A percentile compares a stretch with the other conserved stretches of the same genome.
Conservation (phyloP, 1,140 invertebrate species). For the Ericerus pela region DNA sequence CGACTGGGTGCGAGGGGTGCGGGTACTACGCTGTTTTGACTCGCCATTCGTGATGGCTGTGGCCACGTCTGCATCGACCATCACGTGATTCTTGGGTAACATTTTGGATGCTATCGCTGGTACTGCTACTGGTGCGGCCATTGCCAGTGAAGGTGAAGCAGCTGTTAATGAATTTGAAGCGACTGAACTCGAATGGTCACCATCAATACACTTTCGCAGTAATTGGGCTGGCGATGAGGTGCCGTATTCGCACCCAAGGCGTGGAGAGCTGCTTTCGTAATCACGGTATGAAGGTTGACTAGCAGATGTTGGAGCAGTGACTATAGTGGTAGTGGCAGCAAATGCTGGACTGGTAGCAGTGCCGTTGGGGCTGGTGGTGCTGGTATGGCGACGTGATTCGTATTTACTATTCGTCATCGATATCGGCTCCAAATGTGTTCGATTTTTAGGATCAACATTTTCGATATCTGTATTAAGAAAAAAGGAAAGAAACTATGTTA, state of each 20-base stretch:
- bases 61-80: no score
- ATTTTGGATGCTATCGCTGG: constrained; percentile 19
- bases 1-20: constrained; percentile 24
- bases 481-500: no score
- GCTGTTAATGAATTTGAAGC: neutral
- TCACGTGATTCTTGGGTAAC: no score
- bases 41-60: neutral
- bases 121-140: constrained; percentile 4
- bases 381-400: neutral
- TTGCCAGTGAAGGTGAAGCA: neutral
- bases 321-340: neutral
- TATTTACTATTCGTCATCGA: no score
- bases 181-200: neutral
- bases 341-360: constrained; percentile 6
- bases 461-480: no score
- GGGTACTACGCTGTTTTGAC: constrained; percentile 16
- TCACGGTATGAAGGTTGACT: neutral
- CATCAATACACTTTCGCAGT: neutral
- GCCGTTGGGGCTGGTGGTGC: neutral
- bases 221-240: no score
- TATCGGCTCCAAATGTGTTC: no score
- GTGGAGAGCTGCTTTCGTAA: neutral
- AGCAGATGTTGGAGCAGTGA: neutral
- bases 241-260: no score
- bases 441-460: no score